These are phyloP conservation scores for Oncorhynchus masou DNA, from an alignment of 2,113 vertebrate genomes.

Conservation along the genomic window DNA sequence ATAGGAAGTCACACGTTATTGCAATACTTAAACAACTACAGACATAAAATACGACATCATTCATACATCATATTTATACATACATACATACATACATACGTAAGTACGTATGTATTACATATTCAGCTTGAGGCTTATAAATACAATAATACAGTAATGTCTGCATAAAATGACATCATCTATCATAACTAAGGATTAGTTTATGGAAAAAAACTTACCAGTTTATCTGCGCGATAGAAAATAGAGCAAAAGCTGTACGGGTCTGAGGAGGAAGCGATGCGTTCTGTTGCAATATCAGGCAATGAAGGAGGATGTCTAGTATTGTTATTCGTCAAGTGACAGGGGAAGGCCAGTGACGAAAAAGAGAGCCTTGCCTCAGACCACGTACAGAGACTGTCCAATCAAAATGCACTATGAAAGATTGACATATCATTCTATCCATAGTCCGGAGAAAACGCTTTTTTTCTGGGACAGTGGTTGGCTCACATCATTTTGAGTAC, in stretches of 20 bases:
- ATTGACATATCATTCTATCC: background rate
- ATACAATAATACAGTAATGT: background rate
- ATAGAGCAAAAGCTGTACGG: background rate
- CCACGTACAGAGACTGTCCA: background rate
- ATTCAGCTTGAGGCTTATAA: background rate
- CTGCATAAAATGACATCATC: background rate
- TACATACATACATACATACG: no score
- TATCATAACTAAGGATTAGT: background rate
- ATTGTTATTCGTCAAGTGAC: background rate
- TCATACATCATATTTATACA: no score
- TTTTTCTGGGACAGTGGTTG: background rate
- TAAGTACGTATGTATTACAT: no score
- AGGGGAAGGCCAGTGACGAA: background rate
- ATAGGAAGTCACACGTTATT: background rate
- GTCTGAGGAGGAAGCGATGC: background rate
- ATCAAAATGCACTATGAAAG: background rate
- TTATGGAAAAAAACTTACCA: constrained; percentile 2
- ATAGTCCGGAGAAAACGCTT: background rate
- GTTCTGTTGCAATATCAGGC: background rate
- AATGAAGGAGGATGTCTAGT: constrained; percentile 3
- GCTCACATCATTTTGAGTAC: background rate
- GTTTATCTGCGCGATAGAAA: background rate
- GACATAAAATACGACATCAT: background rate
- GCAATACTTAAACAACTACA: background rate
- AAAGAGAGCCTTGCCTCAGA: background rate